Base-by-base conservation (phyloP, 2,888 invertebrate genomes). In the Polymixis flavicincta region DNA sequence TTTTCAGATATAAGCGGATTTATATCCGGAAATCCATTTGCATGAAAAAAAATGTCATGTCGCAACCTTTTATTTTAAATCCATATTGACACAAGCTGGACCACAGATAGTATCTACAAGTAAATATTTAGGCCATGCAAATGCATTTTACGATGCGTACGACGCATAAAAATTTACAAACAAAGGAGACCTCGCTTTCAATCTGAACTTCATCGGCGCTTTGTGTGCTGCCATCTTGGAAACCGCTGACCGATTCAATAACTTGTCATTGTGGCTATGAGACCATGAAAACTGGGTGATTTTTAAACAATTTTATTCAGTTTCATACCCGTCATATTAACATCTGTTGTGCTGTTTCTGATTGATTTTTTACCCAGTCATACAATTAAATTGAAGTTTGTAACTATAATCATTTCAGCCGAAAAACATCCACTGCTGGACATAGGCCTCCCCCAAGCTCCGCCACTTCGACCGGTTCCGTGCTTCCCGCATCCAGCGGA, bases 111-210 rank as follows among this genome's bases (percentile, higher is more conserved):
- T 64, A 71, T 80, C 76, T 78, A 81, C 71, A 79, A 74, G 76
- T 68, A 84, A 77, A 81, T 76, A 88, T 87, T 86, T 83, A 77
- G 79, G 83, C 37, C 85, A 85, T 73, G 84, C 80, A 84, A 86
- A 88, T 88, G 50, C 68, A 74, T 59, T 85, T 83, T 83, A 80
- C 79, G 77, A 84, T 71, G 76, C 67, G 81, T 65, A 72, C 85
- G 66, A 78, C 65, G 79, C 72, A 80, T 82, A 84, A 84, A 80
- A 85, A 88, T 88, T 86, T 84, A 74, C 87, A 87, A 82, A 87
- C 87, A 87, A 87, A 81, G 84, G 72, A 60, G 65, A 67, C 75
- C 74, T 75, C 69, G 82, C 71, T 70, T 76, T 57, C 85, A 74
- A 78, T 84, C 74, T 69, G 70, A 66, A 64, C 60, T 74, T 69